Conservation (phyloP, 2,888 invertebrate genomes). For the Emmelina monodactyla region DNA sequence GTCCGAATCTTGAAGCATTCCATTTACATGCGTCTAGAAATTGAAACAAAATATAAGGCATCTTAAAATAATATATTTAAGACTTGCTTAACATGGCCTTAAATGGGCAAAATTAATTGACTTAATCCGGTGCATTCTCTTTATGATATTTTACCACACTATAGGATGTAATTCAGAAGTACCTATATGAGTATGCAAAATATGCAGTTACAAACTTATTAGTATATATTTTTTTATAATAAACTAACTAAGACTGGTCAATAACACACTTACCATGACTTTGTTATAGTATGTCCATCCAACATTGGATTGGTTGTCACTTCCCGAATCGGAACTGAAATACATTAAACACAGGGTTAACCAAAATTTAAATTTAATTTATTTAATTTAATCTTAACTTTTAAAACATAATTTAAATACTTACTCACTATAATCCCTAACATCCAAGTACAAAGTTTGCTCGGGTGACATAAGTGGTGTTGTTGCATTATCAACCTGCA, state of each 20-base stretch:
- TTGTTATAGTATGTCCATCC: slow-evolving; percentile 78
- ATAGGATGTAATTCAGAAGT: neutral
- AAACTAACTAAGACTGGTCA: too few species aligned
- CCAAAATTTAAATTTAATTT: too few species aligned
- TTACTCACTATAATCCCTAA: slow-evolving; percentile 57
- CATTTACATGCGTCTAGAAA: slow-evolving; percentile 55
- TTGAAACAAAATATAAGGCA: neutral
- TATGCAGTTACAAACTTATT: too few species aligned
- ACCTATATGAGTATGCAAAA: too few species aligned
- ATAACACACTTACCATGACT: slow-evolving; percentile 66
- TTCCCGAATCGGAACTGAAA: slow-evolving; percentile 59
- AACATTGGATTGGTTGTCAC: slow-evolving; percentile 64
- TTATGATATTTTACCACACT: neutral
- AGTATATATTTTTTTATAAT: too few species aligned
- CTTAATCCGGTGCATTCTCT: too few species aligned
- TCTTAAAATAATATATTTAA: neutral
- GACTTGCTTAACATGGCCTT: neutral
- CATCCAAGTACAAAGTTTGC: slow-evolving; percentile 51
- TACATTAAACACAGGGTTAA: too few species aligned
- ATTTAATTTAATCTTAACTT: neutral
- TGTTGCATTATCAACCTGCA: slow-evolving; percentile 52
- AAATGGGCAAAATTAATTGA: too few species aligned
- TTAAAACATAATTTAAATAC: slow-evolving; percentile 18
- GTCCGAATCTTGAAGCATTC: slow-evolving; percentile 54
- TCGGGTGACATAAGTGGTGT: slow-evolving; percentile 56